phyloP scores from a whole-genome alignment of 1,140 invertebrate species.

The Drosophila ananassae region DNA sequence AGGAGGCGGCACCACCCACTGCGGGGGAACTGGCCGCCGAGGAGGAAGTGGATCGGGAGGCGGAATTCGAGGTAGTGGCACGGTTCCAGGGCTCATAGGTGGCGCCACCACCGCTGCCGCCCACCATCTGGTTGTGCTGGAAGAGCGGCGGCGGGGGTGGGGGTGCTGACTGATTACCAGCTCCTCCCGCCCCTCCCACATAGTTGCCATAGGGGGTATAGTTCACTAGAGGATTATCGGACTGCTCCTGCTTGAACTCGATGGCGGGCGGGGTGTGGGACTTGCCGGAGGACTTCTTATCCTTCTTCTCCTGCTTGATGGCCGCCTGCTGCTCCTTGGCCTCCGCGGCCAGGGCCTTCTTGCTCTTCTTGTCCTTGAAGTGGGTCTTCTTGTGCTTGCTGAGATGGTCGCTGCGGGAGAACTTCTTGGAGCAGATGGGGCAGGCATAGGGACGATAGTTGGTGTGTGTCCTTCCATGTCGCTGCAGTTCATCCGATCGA shows the following conservation, averaged over 20 bases:
- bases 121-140: slow-evolving; percentile 26
- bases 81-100: slow-evolving; percentile 44
- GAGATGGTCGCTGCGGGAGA: slow-evolving; percentile 93
- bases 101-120: slow-evolving; percentile 15
- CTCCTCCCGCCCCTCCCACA: slow-evolving; percentile 10
- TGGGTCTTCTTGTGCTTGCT: slow-evolving; percentile 94
- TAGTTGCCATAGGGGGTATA: slow-evolving; percentile 56
- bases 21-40: slow-evolving; percentile 9
- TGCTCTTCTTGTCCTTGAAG: slow-evolving; percentile 84
- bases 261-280: slow-evolving; percentile 14
- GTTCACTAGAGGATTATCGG: slow-evolving; percentile 42
- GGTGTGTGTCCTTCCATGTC: slow-evolving; percentile 92
- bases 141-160: slow-evolving; percentile 45
- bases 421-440: slow-evolving; percentile 90
- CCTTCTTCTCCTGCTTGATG: slow-evolving; percentile 67
- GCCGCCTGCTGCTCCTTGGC: slow-evolving; percentile 65
- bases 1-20: slow-evolving; percentile 21
- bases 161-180: neutral
- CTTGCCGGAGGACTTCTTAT: slow-evolving; percentile 20
- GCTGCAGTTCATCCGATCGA: slow-evolving; percentile 93
- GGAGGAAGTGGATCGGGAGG: slow-evolving; percentile 38
- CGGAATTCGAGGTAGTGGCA: slow-evolving; percentile 25
- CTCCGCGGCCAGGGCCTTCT: slow-evolving; percentile 72
- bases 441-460: slow-evolving; percentile 93
- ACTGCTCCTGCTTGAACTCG: slow-evolving; percentile 74